Evolutionary conservation across 2,888 invertebrate species (phyloP).

Genomic region (Bedellia somnulentella): DNA sequence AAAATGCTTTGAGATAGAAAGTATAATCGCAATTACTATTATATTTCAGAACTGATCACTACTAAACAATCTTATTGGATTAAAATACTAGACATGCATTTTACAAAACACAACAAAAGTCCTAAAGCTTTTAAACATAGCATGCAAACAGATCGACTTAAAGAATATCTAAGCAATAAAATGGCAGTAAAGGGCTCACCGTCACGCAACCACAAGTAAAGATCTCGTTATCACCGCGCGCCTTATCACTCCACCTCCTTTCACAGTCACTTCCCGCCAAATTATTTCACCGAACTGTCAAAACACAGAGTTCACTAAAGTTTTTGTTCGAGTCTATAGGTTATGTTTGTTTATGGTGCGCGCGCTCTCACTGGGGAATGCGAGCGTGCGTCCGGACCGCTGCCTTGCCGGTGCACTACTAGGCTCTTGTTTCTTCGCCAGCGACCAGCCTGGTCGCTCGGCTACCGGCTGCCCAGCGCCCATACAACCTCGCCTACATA

Average conservation of each 20-base stretch:
- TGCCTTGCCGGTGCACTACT: constrained; percentile 42
- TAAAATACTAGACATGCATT: no score
- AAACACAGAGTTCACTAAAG: constrained; percentile 14
- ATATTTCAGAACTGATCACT: no score
- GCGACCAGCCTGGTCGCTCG: constrained; percentile 14
- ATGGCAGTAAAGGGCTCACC: no score
- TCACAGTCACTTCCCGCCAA: constrained; percentile 36
- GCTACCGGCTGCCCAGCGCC: constrained; percentile 5
- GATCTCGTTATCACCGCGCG: constrained; percentile 36
- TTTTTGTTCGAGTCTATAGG: constrained; percentile 17
- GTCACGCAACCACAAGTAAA: constrained; percentile 47
- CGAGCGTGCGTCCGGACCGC: constrained; percentile 37
- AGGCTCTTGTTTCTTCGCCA: constrained; percentile 19
- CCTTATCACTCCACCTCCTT: constrained; percentile 19
- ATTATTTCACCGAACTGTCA: constrained; percentile 13
- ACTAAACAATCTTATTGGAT: no score
- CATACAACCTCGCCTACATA: no score
- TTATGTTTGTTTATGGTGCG: constrained; percentile 17
- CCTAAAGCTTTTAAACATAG: no score
- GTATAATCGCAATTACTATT: no score
- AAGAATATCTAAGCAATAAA: no score
- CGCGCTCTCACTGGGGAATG: constrained; percentile 23
- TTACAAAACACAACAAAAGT: no score
- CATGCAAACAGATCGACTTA: no score
- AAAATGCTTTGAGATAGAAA: no score